Evolutionary conservation across 2,797 vertebrate genomes (phyloP), one percentile per base, ranked within the genome.

Genomic region (Menidia menidia): DNA sequence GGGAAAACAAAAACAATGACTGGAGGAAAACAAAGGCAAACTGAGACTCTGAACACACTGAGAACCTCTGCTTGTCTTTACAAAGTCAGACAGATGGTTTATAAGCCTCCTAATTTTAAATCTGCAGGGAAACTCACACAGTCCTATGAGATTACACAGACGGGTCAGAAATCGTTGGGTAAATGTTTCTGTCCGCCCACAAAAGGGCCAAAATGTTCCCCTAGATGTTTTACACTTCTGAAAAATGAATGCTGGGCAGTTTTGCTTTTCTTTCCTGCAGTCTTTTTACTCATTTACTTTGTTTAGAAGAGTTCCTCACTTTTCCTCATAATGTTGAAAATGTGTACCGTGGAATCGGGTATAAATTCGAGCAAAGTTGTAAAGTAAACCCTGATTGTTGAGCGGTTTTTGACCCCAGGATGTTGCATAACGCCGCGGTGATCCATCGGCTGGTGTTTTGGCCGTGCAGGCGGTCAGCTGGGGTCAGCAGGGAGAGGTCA

Each of bases 91-190:
- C 52, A 4, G 11, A 16, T 30, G 50, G 32, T 60, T 54, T 55
- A 31, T 35, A 33, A 18, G 62, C 39, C 8, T 7, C 41, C 41
- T 69, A 31, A 15, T 59, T 60, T 57, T 51, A 41, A 44, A 25
- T 67, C 42, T 67, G 56, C 25, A 32, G 15, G 3, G 18, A 57
- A 74, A 39, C n/a, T 71, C 43, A 55, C 53, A 32, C 63, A 54
- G 44, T 51, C 58, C 41, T 64, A 0, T 33, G 30, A 73, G 44
- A 72, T 71, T 53, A 62, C 70, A 60, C 68, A 63, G 71, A 50
- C 54, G 55, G 9, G 59, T 72, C 31, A 44, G 60, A 62, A 30
- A 33, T 12, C 13, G 47, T 70, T 31, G 44, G 18, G 19, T 58
- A 18, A 25, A 25, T 25, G 25, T 25, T 25, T 25, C 25, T n/a